Evolutionary conservation across 30 jellyfish, hydroid and myxozoan species (phyloP), one percentile per base, ranked within the genome.

Genomic region (Chrysaora quinquecirrha): DNA sequence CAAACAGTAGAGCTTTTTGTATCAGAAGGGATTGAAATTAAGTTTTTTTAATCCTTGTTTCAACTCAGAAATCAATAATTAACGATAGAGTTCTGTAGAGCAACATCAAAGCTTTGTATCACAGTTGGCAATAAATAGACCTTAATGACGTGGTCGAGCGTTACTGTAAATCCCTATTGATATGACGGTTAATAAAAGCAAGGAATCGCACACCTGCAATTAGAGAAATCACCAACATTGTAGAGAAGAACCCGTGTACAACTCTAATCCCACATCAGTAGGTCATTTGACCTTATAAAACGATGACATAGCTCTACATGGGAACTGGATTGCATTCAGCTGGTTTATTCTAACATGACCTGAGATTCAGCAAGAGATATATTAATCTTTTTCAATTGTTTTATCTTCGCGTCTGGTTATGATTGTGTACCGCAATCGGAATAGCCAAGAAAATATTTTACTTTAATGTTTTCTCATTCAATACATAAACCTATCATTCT

Each of bases 271-370:
- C 72, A 64, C 73, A 73, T 49, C 80, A 47, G 92, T 70, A 82
- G 92, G 92, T 82, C 92, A 82, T 66, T 14, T 82, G 92, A 82
- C 92, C 92, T 82, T 82, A 69, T 69, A 70, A 82, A 82, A 48
- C 92, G 73, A 63, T 70, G 92, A 68, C 90, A 82, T 68, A 48
- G 85, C 85, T 66, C 43, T 61, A 82, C 80, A 69, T 68, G 92
- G 66, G 84, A 34, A 82, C 71, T 16, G 46, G 50, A 82, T 66
- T 30, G 63, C 85, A 58, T 50, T 70, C 80, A 82, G 71, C 73
- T 30, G 92, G 80, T 82, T 75, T 79, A 64, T 68, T 52, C 52
- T 69, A 80, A 20, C 38, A 79, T 82, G 92, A 82, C 92, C 92
- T 82, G 77, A 71, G 85, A 19, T 25, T 24, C 43, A 12, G 72